A percentile compares a stretch with the other conserved stretches of the same genome.
Evolutionary conservation across 2,888 invertebrate species (phyloP).

Genomic region (Caenorhabditis doughertyi): DNA sequence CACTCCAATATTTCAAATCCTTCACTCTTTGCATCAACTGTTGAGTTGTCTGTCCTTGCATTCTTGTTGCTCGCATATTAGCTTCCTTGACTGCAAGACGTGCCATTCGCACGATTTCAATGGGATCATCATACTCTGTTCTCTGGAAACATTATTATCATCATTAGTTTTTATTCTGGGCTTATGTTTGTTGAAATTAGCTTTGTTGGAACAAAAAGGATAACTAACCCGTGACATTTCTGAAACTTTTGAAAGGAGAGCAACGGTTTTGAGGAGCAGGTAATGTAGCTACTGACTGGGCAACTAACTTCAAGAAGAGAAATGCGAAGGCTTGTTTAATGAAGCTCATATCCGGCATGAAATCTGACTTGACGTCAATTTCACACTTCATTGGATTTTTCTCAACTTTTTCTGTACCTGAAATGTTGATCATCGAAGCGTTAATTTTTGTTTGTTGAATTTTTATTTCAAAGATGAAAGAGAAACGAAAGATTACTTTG

Average conservation of each 20-base stretch:
- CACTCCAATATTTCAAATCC: conserved; percentile 81
- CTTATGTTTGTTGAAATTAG: conserved; percentile 1
- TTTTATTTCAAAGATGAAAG: not conserved
- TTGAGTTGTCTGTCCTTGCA: conserved; percentile 80
- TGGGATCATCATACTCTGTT: conserved; percentile 78
- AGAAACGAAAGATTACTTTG: not conserved
- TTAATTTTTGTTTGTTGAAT: not conserved
- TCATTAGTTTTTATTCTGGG: not conserved
- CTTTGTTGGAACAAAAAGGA: conserved; percentile 20
- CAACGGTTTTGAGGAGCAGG: not conserved
- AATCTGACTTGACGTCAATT: conserved; percentile 42
- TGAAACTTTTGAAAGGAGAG: not conserved
- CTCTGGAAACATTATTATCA: conserved; percentile 38
- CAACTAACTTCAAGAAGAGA: not conserved
- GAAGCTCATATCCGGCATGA: conserved; percentile 40
- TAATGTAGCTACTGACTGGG: conserved; percentile 12
- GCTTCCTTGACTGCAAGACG: conserved; percentile 81
- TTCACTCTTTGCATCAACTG: conserved; percentile 79
- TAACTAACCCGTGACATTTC: conserved; percentile 60
- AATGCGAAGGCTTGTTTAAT: not conserved
- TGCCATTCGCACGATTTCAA: conserved; percentile 79
- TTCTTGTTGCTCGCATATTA: conserved; percentile 77
- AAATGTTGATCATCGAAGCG: conserved; percentile 1
- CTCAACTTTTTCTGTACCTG: not conserved
- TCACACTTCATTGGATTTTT: conserved; percentile 22